A percentile compares a stretch with the other conserved stretches of the same genome.
These are phyloP conservation scores for Dromaius novaehollandiae DNA, from an alignment of 2,113 vertebrate genomes.

Conservation along the genomic window DNA sequence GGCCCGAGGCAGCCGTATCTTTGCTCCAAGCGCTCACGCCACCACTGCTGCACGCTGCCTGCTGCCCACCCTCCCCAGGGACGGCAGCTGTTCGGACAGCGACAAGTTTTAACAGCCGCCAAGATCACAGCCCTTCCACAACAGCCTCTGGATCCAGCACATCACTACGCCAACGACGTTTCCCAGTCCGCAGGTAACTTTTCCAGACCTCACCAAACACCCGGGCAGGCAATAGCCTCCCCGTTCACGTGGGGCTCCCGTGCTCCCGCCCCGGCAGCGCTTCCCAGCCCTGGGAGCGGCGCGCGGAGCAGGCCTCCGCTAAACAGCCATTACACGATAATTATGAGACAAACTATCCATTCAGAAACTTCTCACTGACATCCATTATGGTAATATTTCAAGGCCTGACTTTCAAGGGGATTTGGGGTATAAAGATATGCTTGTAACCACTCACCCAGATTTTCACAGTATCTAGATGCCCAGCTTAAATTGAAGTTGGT, in stretches of 20 bases:
- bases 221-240: rapidly evolving
- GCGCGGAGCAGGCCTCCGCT: rapidly evolving
- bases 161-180: rapidly evolving
- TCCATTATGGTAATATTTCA: rapidly evolving
- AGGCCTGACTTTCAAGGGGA: not conserved
- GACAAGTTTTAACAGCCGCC: not conserved
- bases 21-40: rapidly evolving
- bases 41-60: not conserved
- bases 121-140: not conserved
- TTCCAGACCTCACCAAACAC: not conserved
- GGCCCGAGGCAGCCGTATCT: not conserved
- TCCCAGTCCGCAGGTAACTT: not conserved
- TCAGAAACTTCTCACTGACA: rapidly evolving
- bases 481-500: not conserved
- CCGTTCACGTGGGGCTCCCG: not conserved
- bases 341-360: not conserved
- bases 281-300: rapidly evolving
- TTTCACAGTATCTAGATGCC: not conserved
- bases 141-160: not conserved
- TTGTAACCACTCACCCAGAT: not conserved
- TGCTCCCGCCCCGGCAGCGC: not conserved
- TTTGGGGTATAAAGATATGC: not conserved
- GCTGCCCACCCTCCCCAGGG: not conserved
- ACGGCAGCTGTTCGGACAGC: not conserved
- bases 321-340: not conserved